phyloP scores from a whole-genome alignment of 2,113 vertebrate species.

The Phoenicopterus ruber region DNA sequence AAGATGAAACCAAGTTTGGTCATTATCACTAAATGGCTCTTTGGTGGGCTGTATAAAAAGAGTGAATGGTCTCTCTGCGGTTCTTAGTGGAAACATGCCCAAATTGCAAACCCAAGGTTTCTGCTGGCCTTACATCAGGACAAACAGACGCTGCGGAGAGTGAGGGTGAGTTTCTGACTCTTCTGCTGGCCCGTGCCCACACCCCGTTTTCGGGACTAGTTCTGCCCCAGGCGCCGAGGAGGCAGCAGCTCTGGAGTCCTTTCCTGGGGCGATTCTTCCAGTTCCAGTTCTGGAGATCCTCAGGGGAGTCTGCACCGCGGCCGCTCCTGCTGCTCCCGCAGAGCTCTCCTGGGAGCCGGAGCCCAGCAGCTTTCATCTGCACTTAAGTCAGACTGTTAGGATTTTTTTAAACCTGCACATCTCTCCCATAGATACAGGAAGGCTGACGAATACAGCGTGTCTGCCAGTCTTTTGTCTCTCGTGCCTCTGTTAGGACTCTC shows the following conservation, averaged over 20 bases:
- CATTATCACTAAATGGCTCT: constrained; percentile 25
- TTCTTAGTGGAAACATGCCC: not conserved
- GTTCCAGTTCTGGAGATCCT: not conserved
- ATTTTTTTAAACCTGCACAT: not conserved
- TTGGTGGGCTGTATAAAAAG: constrained; percentile 9
- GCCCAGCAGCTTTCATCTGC: not conserved
- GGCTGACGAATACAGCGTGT: not conserved
- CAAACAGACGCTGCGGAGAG: not conserved
- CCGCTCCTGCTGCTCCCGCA: not conserved
- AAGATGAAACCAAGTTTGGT: constrained; percentile 11
- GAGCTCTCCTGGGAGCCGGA: not conserved
- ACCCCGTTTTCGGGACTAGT: not conserved
- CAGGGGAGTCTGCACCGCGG: accelerated
- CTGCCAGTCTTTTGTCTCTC: not conserved
- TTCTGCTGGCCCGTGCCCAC: not conserved
- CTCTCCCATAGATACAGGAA: not conserved
- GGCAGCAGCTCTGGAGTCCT: not conserved
- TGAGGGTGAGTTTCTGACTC: not conserved
- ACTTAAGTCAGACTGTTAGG: not conserved
- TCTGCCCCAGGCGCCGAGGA: not conserved
- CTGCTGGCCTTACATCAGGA: not conserved
- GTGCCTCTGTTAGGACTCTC: not conserved
- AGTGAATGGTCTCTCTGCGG: not conserved
- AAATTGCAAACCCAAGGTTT: not conserved
- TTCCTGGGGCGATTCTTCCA: not conserved